Evolutionary conservation across 2,888 invertebrate species (phyloP), one percentile per base, ranked within the genome.

Genomic region (Brachynemurus nebulosus): DNA sequence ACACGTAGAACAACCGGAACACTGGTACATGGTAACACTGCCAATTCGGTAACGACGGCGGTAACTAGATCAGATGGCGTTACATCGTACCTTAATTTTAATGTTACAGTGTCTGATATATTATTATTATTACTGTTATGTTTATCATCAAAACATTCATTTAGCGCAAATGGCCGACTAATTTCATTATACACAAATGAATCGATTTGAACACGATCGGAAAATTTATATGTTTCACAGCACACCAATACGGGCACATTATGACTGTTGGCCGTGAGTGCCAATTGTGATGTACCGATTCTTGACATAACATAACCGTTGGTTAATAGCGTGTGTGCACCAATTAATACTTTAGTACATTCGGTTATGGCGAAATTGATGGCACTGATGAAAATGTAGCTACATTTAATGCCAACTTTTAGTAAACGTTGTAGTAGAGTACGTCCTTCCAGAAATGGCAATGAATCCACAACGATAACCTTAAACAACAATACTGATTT

Each of bases 141-240:
- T 49, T 66, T 63, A 54, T 66, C 65, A 27, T 57, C 54, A n/a
- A n/a, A n/a, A 7, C 54, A 50, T 45, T 60, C 57, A 35, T 56
- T 57, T 12, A 91, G 65, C 48, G 80, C 79, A 56, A 86, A 78
- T 1, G 86, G 81, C 58, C 89, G 74, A 54, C 86, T 86, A 46
- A 93, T 70, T 71, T 95, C 93, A 65, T 95, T 93, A 58, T 82
- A 83, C 8, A 91, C 89, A 63, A 93, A 85, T 1, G 92, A 84
- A 68, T 95, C 93, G 0, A 90, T 90, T 63, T 90, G 91, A 49
- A 91, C 92, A 43, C 86, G 74, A 62, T 95, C 95, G 53, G 83
- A 84, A 65, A 95, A 93, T 69, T 97, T 96, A 71, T 93, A 93
- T 36, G 92, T 93, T 71, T 96, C 96, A 62, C 92, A 92, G 57